Evolutionary conservation across 2,113 vertebrate genomes (phyloP).

Genomic region (Rissa tridactyla): DNA sequence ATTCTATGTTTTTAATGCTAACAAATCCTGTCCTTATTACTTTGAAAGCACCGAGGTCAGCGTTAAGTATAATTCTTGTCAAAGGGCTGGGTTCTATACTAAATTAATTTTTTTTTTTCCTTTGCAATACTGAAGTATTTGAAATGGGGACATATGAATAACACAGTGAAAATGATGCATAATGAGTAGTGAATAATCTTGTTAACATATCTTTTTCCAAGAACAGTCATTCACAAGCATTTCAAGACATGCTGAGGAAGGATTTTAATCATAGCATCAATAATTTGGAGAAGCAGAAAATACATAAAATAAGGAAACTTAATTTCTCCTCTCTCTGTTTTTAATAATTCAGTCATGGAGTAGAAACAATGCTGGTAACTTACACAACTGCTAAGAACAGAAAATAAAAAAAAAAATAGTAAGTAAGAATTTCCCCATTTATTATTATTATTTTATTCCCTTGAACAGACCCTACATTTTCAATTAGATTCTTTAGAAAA

Average conservation of each 20-base stretch:
- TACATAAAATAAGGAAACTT: background rate
- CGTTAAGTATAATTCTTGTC: background rate
- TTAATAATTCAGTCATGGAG: background rate
- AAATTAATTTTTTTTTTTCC: background rate
- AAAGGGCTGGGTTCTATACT: background rate
- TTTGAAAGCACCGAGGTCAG: background rate
- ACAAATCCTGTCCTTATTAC: background rate
- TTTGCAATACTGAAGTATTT: background rate
- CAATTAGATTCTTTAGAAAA: background rate
- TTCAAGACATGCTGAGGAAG: background rate
- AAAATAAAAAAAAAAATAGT: background rate
- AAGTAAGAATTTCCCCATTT: background rate
- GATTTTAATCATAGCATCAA: background rate
- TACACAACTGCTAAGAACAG: background rate
- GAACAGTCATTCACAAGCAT: background rate
- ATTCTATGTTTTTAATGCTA: background rate
- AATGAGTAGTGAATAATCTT: background rate
- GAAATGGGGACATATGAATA: background rate
- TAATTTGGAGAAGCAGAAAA: background rate
- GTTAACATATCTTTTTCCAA: background rate
- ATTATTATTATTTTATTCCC: background rate
- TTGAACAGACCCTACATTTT: background rate
- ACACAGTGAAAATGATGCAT: background rate
- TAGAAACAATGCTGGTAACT: background rate
- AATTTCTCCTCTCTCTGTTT: background rate